phyloP scores from a whole-genome alignment of 2,113 vertebrate genomes.

The Prietella phreatophila region DNA sequence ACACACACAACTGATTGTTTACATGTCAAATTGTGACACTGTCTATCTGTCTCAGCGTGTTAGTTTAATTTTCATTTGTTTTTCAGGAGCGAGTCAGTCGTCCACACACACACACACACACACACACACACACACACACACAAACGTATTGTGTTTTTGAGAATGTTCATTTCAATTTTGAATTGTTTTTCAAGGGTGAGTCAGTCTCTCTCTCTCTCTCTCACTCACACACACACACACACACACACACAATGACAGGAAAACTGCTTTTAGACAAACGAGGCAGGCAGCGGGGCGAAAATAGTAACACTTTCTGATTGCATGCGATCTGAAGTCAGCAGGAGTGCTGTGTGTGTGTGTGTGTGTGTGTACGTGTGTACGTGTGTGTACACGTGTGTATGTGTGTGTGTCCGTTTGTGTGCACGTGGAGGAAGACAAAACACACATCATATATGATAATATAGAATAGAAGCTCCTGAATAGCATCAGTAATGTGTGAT shows the following conservation, averaged over 20 bases:
- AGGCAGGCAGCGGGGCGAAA: conserved; percentile 54
- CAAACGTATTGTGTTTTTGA: conserved; percentile 48
- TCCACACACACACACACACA: conserved; percentile 1
- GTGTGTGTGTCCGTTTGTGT: not conserved
- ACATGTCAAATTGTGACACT: conserved; percentile 42
- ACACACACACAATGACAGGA: conserved; percentile 73
- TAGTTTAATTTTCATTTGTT: conserved; percentile 58
- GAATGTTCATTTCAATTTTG: conserved; percentile 54
- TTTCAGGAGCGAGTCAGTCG: conserved; percentile 54
- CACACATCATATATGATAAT: not conserved
- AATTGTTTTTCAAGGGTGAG: conserved; percentile 52
- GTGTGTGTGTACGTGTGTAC: conserved; percentile 30
- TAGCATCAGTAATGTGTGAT: not conserved
- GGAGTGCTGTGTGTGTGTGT: conserved; percentile 28
- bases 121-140: conserved; percentile 14
- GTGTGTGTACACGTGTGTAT: not conserved
- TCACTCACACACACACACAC: conserved; percentile 56
- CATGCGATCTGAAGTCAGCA: conserved; percentile 16
- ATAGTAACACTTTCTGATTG: conserved; percentile 65
- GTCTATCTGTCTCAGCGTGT: conserved; percentile 20
- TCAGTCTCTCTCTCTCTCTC: conserved; percentile 44
- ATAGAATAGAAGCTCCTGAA: not conserved
- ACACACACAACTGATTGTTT: conserved; percentile 53
- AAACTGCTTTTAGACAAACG: conserved; percentile 68
- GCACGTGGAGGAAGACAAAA: no score